These are phyloP conservation scores for Octonoba sinensis DNA, from an alignment of 2,888 invertebrate genomes.

Conservation along the genomic window DNA sequence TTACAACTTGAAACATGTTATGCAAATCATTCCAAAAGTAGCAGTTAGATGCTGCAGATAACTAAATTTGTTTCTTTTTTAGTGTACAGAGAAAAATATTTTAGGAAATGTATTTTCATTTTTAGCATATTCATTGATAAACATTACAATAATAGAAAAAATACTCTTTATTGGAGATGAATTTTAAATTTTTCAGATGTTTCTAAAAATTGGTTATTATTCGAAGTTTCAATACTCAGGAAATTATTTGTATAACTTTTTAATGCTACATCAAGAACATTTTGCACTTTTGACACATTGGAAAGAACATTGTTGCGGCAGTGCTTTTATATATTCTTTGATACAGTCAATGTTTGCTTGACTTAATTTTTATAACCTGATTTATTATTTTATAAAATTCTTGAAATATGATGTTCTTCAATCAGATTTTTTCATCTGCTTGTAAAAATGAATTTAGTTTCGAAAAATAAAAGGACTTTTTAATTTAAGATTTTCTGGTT, in stretches of 20 bases:
- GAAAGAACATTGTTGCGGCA: not conserved
- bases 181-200: too few species aligned
- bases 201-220: too few species aligned
- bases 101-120: too few species aligned
- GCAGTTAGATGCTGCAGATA: slow-evolving; percentile 41
- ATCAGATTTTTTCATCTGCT: too few species aligned
- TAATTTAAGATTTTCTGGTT: too few species aligned
- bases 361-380: slow-evolving; percentile 57
- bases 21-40: slow-evolving; percentile 47
- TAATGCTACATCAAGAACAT: not conserved
- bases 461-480: slow-evolving; percentile 29
- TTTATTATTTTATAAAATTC: slow-evolving; percentile 34
- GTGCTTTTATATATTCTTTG: slow-evolving; percentile 56
- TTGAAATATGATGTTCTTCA: too few species aligned
- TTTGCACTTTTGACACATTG: too few species aligned
- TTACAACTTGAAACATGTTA: not conserved
- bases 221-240: slow-evolving; percentile 1
- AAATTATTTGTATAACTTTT: slow-evolving; percentile 46
- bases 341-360: slow-evolving; percentile 58
- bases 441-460: slow-evolving; percentile 27
- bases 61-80: not conserved
- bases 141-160: too few species aligned
- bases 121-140: too few species aligned
- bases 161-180: too few species aligned
- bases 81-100: not conserved